These are phyloP conservation scores for Drosophila neonasuta DNA, from an alignment of 2,888 invertebrate genomes.

Conservation along the genomic window DNA sequence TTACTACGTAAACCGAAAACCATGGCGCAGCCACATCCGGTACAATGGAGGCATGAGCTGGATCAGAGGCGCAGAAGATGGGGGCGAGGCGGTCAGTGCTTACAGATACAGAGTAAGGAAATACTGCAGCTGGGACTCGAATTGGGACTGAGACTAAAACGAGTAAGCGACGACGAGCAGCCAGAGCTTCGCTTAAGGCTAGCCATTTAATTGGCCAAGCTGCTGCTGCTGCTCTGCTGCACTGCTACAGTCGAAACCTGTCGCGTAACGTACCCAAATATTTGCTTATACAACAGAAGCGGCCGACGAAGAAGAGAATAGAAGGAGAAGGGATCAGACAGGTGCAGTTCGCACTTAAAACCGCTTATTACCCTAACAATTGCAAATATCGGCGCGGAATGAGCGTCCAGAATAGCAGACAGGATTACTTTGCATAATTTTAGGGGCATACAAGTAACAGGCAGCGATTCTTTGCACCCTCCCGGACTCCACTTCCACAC, in stretches of 20 bases:
- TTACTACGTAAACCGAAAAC: conserved; percentile 79
- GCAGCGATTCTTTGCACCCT: conserved; percentile 37
- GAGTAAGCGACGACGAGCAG: conserved; percentile 12
- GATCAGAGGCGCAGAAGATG: neutral
- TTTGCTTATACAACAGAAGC: conserved; percentile 70
- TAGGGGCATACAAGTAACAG: conserved; percentile 75
- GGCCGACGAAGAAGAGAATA: conserved; percentile 11
- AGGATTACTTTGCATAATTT: conserved; percentile 77
- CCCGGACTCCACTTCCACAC: conserved; percentile 8
- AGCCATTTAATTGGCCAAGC: conserved; percentile 74
- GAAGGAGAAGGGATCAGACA: conserved; percentile 23
- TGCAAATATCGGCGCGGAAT: conserved; percentile 74
- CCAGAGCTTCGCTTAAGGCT: conserved; percentile 42
- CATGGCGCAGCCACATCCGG: conserved; percentile 78
- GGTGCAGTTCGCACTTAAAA: conserved; percentile 70
- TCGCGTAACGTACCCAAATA: conserved; percentile 75
- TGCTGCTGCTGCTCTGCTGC: conserved; percentile 61
- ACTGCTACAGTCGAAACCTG: conserved; percentile 50
- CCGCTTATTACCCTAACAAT: conserved; percentile 78
- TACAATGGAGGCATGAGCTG: conserved; percentile 6
- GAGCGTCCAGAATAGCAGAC: conserved; percentile 52
- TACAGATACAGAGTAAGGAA: conserved; percentile 55
- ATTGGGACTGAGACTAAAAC: conserved; percentile 25
- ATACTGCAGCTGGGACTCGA: conserved; percentile 47
- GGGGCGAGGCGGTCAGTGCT: conserved; percentile 20